Base-by-base conservation (phyloP, 2,113 vertebrate genomes). In the Argyrosomus japonicus region DNA sequence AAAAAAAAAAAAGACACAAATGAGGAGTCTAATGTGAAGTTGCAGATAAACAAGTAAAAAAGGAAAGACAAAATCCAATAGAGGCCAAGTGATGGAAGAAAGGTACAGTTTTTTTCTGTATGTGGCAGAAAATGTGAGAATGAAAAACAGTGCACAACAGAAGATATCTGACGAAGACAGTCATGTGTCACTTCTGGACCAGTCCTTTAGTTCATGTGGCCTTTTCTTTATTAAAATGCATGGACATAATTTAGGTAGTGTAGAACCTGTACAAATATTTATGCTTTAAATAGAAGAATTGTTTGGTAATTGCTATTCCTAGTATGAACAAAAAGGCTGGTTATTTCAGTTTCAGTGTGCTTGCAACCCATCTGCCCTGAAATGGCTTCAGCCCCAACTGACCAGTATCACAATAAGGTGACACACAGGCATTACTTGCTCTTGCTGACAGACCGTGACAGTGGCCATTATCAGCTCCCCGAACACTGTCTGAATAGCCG, bases 401-500 rank as follows among this genome's bases (percentile, higher is more conserved):
- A 81, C 84, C 85, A 58, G 61, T 82, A 78, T 74, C 82, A 85
- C 72, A 86, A 79, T 77, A 63, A 75, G 67, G 68, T 68, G 82
- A 87, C 87, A 90, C 87, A 83, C 79, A 67, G 79, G 81, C 82
- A 82, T 90, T 89, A 89, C 87, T 84, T 87, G 84, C 56, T 76
- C 60, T 68, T 23, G 73, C 87, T 85, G 86, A 91, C 80, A 79
- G 91, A 90, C 60, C 70, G 63, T 91, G 88, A 91, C 91, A 75
- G 87, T 74, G 82, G 72, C 89, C 87, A 93, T 92, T 91, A 89
- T 87, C 87, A 78, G 70, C 67, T 83, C 84, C 80, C 53, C 65
- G 21, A 21, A 69, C 70, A 54, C 76, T 69, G 67, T 77, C 79
- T 77, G 79, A 89, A 78, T 36, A 72, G 79, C 64, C 40, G 10